Base-by-base conservation (phyloP, 2,888 invertebrate species). In the Nematopogon swammerdamellus region DNA sequence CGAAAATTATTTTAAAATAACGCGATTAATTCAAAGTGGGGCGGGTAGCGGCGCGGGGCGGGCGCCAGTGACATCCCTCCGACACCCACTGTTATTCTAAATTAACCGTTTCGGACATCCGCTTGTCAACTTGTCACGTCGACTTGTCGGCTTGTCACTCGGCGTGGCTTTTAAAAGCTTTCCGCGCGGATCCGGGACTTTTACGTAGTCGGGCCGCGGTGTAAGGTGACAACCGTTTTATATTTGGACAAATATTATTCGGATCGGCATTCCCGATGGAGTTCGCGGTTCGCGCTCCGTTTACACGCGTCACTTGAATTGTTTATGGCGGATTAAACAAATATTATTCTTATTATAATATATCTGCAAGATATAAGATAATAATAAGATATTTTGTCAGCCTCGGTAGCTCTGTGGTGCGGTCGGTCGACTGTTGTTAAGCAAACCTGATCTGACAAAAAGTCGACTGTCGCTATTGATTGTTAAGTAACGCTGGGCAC, bases 111-210 rank as follows among this genome's bases (percentile, higher is more conserved):
- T 70, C 72, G 61, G 63, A 68, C 63, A 61, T 62, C 57, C 70
- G 72, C 64, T 61, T 68, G 74, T 75, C 75, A 72, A 63, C 67
- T 65, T 72, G 73, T 72, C 74, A 72, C 66, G 63, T 44, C 67
- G 11, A 14, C 36, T 36, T 36, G 36, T 36, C 36, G 11, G 11
- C 36, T 36, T 66, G 68, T 66, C 69, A 63, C 19, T 36, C 36
- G 36, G 14, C 36, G 36, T 30, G 49, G 16, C 46, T 18, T 46
- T 48, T 49, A 51, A 51, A 49, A 47, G 49, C 49, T 36, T 36
- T 19, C 62, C 59, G 48, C 49, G 59, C 62, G 67, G 60, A 59
- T 58, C 60, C 59, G 63, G 60, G 64, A 66, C 70, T 69, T 72
- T 70, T 69, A 65, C 69, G 64, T 74, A 70, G 70, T 73, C 60